Base-by-base conservation (phyloP, 2,888 invertebrate species). In the Stegana nigrithorax region DNA sequence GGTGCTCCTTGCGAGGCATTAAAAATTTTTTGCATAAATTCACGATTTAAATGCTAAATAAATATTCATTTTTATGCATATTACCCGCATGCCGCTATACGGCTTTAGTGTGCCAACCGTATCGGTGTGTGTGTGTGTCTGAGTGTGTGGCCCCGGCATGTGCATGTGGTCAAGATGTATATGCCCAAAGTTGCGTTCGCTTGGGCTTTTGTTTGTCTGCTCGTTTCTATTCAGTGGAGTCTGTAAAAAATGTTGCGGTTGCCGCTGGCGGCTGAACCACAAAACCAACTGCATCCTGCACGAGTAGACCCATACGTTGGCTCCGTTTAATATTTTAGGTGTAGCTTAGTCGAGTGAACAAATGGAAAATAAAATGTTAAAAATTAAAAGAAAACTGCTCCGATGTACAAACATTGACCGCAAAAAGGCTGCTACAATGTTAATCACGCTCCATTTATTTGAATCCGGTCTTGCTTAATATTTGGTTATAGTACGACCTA, bases 281-380 rank as follows among this genome's bases (percentile, higher is more conserved):
- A 50, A 45, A 50, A 50, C 50, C 50, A 50, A 17, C 50, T 42
- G 6, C n/a, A n/a, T n/a, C n/a, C n/a, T n/a, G n/a, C n/a, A n/a
- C n/a, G n/a, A n/a, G n/a, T n/a, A n/a, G n/a, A n/a, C n/a, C n/a
- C n/a, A n/a, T n/a, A n/a, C n/a, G n/a, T n/a, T n/a, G n/a, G n/a
- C n/a, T n/a, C n/a, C n/a, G n/a, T n/a, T n/a, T n/a, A n/a, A n/a
- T n/a, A n/a, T n/a, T n/a, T n/a, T n/a, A n/a, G n/a, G n/a, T n/a
- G n/a, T 42, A 14, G 42, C 42, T 42, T 42, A 42, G 42, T n/a
- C n/a, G n/a, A n/a, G n/a, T n/a, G n/a, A n/a, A n/a, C n/a, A n/a
- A n/a, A n/a, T n/a, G n/a, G n/a, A n/a, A n/a, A n/a, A n/a, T n/a
- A n/a, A n/a, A n/a, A n/a, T n/a, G n/a, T n/a, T n/a, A n/a, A n/a